Evolutionary conservation across 2,113 vertebrate genomes (phyloP).

Genomic region (Microcebus griseorufus): DNA sequence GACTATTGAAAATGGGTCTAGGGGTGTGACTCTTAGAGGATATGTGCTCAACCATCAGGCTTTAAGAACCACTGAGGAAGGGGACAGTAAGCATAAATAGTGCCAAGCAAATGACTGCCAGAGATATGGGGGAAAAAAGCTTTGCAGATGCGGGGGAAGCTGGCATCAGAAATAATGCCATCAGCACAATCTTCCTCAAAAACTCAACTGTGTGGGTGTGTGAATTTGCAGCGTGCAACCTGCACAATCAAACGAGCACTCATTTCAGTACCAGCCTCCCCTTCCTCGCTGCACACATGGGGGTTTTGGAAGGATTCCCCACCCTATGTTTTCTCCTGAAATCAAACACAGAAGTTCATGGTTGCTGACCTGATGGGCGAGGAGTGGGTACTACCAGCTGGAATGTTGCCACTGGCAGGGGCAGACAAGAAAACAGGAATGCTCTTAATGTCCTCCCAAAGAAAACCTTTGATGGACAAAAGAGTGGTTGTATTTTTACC

Average conservation of each 20-base stretch:
- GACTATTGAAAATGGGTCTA: slow-evolving; percentile 46
- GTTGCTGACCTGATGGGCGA: slow-evolving; percentile 70
- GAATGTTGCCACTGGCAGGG: slow-evolving; percentile 76
- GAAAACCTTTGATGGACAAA: slow-evolving; percentile 84
- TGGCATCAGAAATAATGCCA: slow-evolving; percentile 39
- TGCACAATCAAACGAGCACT: neutral
- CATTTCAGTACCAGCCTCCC: neutral
- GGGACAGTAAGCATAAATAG: neutral
- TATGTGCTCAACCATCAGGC: neutral
- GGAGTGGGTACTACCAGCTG: slow-evolving; percentile 80
- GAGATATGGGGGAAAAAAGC: neutral
- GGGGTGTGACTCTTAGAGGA: neutral
- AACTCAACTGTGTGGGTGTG: slow-evolving; percentile 13
- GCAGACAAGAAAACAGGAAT: slow-evolving; percentile 75
- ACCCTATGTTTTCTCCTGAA: slow-evolving; percentile 44
- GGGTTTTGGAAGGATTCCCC: neutral
- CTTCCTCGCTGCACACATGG: neutral
- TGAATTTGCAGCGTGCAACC: slow-evolving; percentile 51
- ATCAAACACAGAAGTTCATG: slow-evolving; percentile 21
- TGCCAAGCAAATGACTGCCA: neutral
- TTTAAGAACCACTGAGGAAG: neutral
- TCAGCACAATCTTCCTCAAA: neutral
- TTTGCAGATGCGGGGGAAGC: slow-evolving; percentile 46
- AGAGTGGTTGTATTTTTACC: slow-evolving; percentile 85
- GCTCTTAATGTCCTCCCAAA: slow-evolving; percentile 81